Percentiles rank a stretch among this genome's conserved stretches.
phyloP scores from a whole-genome alignment of 2,888 invertebrate genomes.

The Bombylius discolor region DNA sequence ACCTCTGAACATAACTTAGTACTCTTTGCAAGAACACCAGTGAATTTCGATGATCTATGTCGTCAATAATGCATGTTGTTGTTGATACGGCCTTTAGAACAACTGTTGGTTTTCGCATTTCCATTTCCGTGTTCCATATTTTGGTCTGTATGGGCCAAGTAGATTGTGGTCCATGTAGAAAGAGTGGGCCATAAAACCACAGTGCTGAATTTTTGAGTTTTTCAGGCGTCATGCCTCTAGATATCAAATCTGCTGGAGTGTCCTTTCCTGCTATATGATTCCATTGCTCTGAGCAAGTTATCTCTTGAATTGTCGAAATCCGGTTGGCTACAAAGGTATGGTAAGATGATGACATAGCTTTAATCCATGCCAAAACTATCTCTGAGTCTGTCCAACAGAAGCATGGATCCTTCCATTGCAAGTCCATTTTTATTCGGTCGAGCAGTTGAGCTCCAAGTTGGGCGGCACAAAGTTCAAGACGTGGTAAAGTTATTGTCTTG shows the following conservation, averaged over 20 bases:
- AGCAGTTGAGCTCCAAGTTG: background rate
- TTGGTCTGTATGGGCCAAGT: background rate
- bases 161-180: background rate
- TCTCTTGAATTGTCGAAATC: background rate
- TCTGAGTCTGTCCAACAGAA: background rate
- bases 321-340: slow-evolving; percentile 4
- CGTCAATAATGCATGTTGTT: background rate
- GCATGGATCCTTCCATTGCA: background rate
- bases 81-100: background rate
- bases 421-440: background rate
- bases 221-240: background rate
- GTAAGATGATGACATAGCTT: background rate
- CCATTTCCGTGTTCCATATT: background rate
- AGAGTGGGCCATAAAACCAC: background rate
- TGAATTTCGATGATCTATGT: background rate
- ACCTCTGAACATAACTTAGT: background rate
- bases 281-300: background rate
- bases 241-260: background rate
- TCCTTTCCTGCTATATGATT: background rate
- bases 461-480: background rate
- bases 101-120: background rate
- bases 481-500: background rate
- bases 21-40: background rate
- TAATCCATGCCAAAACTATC: background rate
- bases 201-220: background rate